Evolutionary conservation across 2,113 vertebrate genomes (phyloP).

Genomic region (Capreolus pygargus): DNA sequence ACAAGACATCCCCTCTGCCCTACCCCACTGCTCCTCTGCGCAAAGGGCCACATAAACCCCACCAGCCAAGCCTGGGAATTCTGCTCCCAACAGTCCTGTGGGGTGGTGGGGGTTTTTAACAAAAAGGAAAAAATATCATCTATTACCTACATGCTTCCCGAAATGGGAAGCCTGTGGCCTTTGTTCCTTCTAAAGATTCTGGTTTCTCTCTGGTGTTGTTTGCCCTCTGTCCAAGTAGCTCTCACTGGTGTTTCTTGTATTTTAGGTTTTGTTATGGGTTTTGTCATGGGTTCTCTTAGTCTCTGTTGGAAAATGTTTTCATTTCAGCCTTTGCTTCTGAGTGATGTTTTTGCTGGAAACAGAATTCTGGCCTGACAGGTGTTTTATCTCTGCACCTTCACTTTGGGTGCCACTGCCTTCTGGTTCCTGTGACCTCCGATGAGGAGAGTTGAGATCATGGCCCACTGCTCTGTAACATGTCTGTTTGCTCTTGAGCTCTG

Average conservation of each 20-base stretch:
- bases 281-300: not conserved
- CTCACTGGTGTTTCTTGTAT: not conserved
- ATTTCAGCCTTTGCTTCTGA: not conserved
- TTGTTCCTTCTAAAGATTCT: not conserved
- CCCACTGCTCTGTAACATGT: not conserved
- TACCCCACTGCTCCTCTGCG: not conserved
- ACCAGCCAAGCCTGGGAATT: not conserved
- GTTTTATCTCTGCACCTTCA: not conserved
- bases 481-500: not conserved
- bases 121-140: not conserved
- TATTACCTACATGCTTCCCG: not conserved
- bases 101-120: not conserved
- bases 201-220: not conserved
- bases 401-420: not conserved
- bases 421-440: not conserved
- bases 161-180: not conserved
- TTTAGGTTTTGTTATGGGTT: not conserved
- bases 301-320: not conserved
- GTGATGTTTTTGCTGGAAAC: not conserved
- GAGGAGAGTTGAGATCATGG: not conserved
- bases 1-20: rapidly evolving
- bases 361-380: not conserved
- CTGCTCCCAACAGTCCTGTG: not conserved
- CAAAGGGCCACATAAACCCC: not conserved
- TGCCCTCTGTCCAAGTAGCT: not conserved